Evolutionary conservation across 2,113 vertebrate species (phyloP).

Genomic region (Gopherus evgoodei): DNA sequence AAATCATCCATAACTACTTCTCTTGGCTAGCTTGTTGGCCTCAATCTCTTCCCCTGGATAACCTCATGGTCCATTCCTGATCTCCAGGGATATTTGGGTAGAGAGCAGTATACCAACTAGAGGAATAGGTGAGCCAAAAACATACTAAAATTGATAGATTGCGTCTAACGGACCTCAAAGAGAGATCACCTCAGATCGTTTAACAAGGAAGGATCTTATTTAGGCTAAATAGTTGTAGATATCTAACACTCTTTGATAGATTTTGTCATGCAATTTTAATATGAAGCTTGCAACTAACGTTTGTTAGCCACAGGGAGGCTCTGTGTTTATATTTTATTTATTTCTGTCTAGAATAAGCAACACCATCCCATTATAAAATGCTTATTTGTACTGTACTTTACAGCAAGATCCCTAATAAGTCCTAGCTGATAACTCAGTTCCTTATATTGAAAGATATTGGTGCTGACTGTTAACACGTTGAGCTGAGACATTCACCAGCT

Average conservation of each 20-base stretch:
- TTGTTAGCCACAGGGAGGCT: neutral
- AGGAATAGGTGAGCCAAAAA: too few species aligned
- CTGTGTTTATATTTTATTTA: neutral
- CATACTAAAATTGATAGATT: neutral
- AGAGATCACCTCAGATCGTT: neutral
- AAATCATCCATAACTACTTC: neutral
- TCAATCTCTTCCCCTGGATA: neutral
- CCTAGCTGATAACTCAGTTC: neutral
- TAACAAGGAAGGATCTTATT: neutral
- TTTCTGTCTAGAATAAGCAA: neutral
- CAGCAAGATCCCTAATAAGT: rapidly evolving
- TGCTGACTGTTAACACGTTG: neutral
- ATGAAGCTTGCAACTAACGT: neutral
- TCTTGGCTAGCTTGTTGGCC: neutral
- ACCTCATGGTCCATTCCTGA: too few species aligned
- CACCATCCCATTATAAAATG: neutral
- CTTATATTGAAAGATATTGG: neutral
- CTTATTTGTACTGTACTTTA: neutral
- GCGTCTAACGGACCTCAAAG: neutral
- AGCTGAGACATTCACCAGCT: neutral
- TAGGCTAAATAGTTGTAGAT: neutral
- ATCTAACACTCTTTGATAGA: neutral
- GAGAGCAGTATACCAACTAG: too few species aligned
- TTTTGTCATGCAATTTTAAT: neutral
- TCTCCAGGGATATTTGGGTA: too few species aligned